These are phyloP conservation scores for Drosophila melanocephala DNA, from an alignment of 2,888 invertebrate species.

Conservation along the genomic window DNA sequence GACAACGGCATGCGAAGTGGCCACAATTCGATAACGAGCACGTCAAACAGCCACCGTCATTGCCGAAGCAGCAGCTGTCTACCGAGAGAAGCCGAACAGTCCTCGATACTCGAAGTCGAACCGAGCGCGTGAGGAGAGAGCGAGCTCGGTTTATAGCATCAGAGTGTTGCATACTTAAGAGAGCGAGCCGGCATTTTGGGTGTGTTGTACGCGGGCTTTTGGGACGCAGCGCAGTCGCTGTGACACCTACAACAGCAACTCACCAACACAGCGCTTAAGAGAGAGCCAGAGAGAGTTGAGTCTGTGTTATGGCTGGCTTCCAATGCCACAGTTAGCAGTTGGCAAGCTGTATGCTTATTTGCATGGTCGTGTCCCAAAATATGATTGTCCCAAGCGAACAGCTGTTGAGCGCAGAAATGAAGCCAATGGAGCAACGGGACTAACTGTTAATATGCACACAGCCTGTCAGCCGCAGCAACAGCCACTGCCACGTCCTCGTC, in stretches of 20 bases:
- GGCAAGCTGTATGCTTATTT: slow-evolving; percentile 37
- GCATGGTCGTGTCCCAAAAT: slow-evolving; percentile 44
- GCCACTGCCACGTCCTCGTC: slow-evolving; percentile 31
- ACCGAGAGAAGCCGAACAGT: slow-evolving; percentile 2
- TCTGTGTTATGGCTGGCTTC: slow-evolving; percentile 36
- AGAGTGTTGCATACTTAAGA: slow-evolving; percentile 54
- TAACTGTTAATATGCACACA: slow-evolving; percentile 45
- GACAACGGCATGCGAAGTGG: slow-evolving; percentile 83
- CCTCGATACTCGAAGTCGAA: slow-evolving; percentile 3
- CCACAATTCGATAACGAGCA: slow-evolving; percentile 66
- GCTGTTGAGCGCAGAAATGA: slow-evolving; percentile 61
- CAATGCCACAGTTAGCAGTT: slow-evolving; percentile 69
- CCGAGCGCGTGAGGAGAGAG: slow-evolving; percentile 10
- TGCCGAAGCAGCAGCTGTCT: slow-evolving; percentile 32
- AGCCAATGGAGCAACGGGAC: slow-evolving; percentile 59
- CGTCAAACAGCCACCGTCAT: slow-evolving; percentile 41
- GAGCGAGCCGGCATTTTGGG: slow-evolving; percentile 58
- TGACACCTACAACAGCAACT: slow-evolving; percentile 25
- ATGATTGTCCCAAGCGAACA: slow-evolving; percentile 67
- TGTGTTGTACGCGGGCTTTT: slow-evolving; percentile 51
- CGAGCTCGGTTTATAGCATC: slow-evolving; percentile 36
- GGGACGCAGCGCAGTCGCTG: slow-evolving; percentile 46
- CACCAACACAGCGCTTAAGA: slow-evolving; percentile 50
- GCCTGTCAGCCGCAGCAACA: slow-evolving; percentile 27
- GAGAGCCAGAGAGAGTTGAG: slow-evolving; percentile 1